Evolutionary conservation across 2,797 vertebrate genomes (phyloP).

Genomic region (Mormyrops attenuatus): DNA sequence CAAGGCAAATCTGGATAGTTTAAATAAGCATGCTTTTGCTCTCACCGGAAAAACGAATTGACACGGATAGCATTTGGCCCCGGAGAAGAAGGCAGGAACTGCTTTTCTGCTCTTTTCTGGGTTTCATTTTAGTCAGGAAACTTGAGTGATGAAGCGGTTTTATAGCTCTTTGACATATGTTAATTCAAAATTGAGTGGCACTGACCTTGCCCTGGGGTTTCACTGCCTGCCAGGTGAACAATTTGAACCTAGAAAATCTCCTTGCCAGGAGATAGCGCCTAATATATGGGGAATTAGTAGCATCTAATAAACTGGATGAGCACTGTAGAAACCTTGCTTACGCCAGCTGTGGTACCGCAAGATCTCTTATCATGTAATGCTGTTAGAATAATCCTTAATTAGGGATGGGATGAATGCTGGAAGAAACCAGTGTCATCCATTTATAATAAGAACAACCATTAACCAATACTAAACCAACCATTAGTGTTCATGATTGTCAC

Average conservation of each 20-base stretch:
- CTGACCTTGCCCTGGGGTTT: neutral
- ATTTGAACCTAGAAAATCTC: neutral
- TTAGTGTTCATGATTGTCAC: neutral
- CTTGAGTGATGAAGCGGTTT: neutral
- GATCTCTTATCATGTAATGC: neutral
- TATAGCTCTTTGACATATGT: neutral
- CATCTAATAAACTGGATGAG: neutral
- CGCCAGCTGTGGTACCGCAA: neutral
- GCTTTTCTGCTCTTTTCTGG: neutral
- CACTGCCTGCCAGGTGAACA: neutral
- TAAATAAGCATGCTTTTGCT: slow-evolving; percentile 15
- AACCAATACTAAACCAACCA: neutral
- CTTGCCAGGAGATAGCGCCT: neutral
- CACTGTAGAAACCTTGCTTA: neutral
- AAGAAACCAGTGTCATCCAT: neutral
- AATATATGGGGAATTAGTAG: neutral
- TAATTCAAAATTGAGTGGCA: neutral
- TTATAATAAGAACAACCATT: neutral
- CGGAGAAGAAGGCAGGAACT: neutral
- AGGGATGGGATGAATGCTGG: neutral
- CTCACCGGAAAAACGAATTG: neutral
- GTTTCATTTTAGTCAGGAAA: slow-evolving; percentile 10
- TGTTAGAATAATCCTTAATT: neutral
- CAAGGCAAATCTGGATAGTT: slow-evolving; percentile 4
- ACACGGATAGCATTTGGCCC: neutral